phyloP scores from a whole-genome alignment of 2,888 invertebrate genomes.

The Acleris literana region DNA sequence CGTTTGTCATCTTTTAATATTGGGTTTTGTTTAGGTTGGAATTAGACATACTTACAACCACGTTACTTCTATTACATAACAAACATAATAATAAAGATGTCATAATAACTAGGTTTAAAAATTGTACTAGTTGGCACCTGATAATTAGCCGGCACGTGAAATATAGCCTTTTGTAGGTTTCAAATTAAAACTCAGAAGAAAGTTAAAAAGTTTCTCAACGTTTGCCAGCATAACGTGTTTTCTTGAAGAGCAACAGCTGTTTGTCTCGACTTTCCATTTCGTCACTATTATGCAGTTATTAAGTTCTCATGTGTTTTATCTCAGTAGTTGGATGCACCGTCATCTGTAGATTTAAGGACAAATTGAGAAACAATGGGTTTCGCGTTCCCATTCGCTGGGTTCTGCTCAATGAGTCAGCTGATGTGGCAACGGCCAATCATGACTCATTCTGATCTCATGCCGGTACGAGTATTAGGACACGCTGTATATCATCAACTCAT shows the following conservation, averaged over 20 bases:
- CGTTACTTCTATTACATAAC: too few species aligned
- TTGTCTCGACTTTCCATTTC: slow-evolving; percentile 34
- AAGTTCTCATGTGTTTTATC: slow-evolving; percentile 35
- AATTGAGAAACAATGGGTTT: slow-evolving; percentile 71
- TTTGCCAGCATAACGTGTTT: slow-evolving; percentile 24
- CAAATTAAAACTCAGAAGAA: slow-evolving; percentile 24
- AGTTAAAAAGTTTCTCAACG: slow-evolving; percentile 23
- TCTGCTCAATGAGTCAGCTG: slow-evolving; percentile 75
- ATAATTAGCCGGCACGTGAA: background rate
- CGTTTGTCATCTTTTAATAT: background rate
- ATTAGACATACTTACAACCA: too few species aligned
- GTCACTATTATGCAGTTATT: slow-evolving; percentile 24
- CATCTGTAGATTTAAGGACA: slow-evolving; percentile 61
- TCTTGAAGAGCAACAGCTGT: slow-evolving; percentile 32
- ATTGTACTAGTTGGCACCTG: background rate
- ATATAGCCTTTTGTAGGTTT: slow-evolving; percentile 4
- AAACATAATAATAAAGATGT: too few species aligned
- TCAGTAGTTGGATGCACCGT: slow-evolving; percentile 27
- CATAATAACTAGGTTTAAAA: background rate
- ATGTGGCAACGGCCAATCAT: slow-evolving; percentile 70
- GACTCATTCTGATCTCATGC: slow-evolving; percentile 70
- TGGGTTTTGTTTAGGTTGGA: background rate
- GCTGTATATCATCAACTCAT: slow-evolving; percentile 37
- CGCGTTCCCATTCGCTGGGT: slow-evolving; percentile 63
- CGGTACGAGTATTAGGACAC: slow-evolving; percentile 60